Evolutionary conservation across 2,888 invertebrate species (phyloP), one percentile per base, ranked within the genome.

Genomic region (Siphlonurus alternatus): DNA sequence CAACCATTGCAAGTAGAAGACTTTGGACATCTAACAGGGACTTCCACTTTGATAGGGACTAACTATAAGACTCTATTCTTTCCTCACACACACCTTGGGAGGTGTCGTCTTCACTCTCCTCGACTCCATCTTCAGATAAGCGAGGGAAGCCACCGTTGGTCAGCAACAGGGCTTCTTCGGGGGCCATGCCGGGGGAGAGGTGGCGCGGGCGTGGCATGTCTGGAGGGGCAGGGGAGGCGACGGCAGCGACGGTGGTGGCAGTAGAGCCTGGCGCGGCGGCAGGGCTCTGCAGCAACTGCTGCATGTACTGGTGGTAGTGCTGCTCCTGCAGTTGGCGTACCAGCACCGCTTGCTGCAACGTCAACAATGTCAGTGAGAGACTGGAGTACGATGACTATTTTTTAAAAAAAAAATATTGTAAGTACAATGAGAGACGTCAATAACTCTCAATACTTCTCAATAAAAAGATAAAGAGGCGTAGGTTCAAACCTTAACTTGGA

Each of bases 301-400:
- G 93, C 85, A 99, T 95, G 75, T 99, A 99, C 73, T 98, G 97
- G 74, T 96, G 93, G 75, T 96, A 99, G 76, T 99, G 99, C 73
- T 99, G 96, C 71, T 97, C 97, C 77, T 99, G 99, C 60, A 99
- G 78, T 74, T 98, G 97, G 64, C 88, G 82, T 65, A 99, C 93
- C 24, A 99, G 80, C 56, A 92, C 84, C 0, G 91, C 94, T 81
- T 99, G 99, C 80, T 97, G 87, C 70, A 89, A 89, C 1, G 86
- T 51, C 23, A n/a, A n/a, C n/a, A n/a, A n/a, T n/a, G n/a, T n/a
- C n/a, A n/a, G n/a, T n/a, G n/a, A n/a, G n/a, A n/a, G n/a, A n/a
- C n/a, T n/a, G n/a, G n/a, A 0, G 20, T 18, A 62, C 15, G 2
- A 38, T 25, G n/a, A n/a, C n/a, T n/a, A n/a, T n/a, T n/a, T n/a